phyloP scores from a whole-genome alignment of 2,113 vertebrate genomes.

The Saiga tatarica region DNA sequence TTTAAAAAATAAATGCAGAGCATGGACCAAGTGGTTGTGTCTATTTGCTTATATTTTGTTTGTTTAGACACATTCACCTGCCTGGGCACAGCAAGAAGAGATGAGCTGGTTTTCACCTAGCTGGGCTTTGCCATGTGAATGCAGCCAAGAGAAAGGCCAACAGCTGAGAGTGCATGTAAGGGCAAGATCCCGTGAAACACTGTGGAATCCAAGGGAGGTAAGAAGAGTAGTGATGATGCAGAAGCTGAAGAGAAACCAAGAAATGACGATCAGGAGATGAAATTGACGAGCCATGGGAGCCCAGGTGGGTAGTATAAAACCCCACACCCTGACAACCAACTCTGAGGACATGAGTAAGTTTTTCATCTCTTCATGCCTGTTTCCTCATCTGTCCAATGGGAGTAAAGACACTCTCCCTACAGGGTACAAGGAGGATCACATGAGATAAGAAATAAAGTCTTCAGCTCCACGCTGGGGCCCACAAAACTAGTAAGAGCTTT shows the following conservation, averaged over 20 bases:
- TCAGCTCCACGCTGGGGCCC: too few relatives aligned
- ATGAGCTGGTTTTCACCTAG: background rate
- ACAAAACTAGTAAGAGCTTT: background rate
- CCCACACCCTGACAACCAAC: background rate
- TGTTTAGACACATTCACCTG: background rate
- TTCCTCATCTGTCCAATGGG: background rate
- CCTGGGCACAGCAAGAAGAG: background rate
- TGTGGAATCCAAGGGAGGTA: background rate
- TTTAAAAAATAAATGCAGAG: background rate
- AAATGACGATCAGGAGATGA: background rate
- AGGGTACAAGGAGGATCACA: background rate
- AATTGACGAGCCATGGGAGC: accelerated
- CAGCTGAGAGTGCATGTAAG: background rate
- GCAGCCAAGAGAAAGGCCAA: background rate
- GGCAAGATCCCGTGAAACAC: background rate
- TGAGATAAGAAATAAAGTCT: too few relatives aligned
- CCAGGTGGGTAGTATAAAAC: background rate
- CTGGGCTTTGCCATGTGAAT: background rate
- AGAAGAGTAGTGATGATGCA: background rate
- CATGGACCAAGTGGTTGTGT: too few relatives aligned
- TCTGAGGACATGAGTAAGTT: background rate
- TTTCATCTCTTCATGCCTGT: background rate
- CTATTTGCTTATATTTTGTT: background rate
- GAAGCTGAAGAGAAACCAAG: background rate
- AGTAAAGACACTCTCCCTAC: background rate